Evolutionary conservation across 2,113 vertebrate genomes (phyloP).

Genomic region (Cyrtonyx montezumae): DNA sequence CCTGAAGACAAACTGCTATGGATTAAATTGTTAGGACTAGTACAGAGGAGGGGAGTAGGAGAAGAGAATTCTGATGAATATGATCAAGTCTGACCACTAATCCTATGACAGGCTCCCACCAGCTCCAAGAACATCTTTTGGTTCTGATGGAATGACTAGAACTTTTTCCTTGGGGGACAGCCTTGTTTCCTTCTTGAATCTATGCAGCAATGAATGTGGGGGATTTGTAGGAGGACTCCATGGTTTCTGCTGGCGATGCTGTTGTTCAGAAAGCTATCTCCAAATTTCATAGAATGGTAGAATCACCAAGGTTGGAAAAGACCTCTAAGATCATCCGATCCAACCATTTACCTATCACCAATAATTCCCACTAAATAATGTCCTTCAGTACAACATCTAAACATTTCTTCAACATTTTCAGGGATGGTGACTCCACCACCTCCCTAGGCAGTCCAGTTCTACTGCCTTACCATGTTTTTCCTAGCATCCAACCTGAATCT

Average conservation of each 20-base stretch:
- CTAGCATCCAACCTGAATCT: no score
- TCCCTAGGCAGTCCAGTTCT: no score
- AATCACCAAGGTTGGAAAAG: no score
- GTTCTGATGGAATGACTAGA: neutral
- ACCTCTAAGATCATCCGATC: no score
- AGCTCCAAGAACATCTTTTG: neutral
- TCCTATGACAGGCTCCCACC: neutral
- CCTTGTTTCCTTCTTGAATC: neutral
- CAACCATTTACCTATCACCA: no score
- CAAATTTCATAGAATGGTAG: no score
- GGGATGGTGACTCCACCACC: no score
- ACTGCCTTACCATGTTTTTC: no score
- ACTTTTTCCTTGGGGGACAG: neutral
- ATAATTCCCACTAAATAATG: no score
- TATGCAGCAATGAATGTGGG: rapidly evolving
- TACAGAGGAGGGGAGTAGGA: neutral
- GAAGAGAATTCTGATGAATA: neutral
- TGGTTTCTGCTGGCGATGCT: neutral
- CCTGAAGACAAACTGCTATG: constrained; percentile 38
- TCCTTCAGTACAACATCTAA: no score
- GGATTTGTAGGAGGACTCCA: neutral
- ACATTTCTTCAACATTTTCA: no score
- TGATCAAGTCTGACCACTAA: neutral
- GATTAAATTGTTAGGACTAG: constrained; percentile 12
- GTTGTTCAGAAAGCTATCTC: neutral